A percentile compares a stretch with the other conserved stretches of the same genome.
Conservation (phyloP, 2,113 vertebrate species). For the Coptodon rendalli region DNA sequence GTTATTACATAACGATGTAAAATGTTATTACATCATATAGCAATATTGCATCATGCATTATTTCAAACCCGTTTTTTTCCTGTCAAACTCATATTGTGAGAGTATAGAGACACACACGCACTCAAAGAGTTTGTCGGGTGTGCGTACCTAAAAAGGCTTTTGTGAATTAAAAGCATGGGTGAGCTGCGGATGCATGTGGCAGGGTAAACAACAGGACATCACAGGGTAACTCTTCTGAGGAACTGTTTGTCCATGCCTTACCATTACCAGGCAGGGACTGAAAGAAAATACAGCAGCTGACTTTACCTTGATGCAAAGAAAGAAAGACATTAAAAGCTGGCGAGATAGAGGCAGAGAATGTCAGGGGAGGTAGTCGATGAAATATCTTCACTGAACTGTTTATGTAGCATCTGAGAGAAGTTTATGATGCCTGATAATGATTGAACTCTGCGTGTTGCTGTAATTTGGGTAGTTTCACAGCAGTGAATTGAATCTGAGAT, state of each 20-base stretch:
- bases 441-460: neutral
- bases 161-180: constrained; percentile 3
- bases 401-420: neutral
- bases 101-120: neutral
- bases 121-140: neutral
- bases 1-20: neutral
- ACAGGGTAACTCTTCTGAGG: neutral
- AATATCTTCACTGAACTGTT: neutral
- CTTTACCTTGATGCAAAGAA: neutral
- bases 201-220: neutral
- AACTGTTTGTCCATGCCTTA: neutral
- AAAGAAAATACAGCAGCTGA: neutral
- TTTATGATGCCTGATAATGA: neutral
- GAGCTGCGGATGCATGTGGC: neutral
- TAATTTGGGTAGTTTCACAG: neutral
- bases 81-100: neutral
- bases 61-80: neutral
- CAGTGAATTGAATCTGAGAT: neutral
- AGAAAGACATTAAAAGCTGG: neutral
- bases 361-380: neutral
- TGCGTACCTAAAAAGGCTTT: neutral
- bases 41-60: neutral
- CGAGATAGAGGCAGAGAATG: neutral
- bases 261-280: neutral
- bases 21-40: neutral